Base-by-base conservation (phyloP, 2,888 invertebrate genomes). In the Pachycephus smyrnensis region DNA sequence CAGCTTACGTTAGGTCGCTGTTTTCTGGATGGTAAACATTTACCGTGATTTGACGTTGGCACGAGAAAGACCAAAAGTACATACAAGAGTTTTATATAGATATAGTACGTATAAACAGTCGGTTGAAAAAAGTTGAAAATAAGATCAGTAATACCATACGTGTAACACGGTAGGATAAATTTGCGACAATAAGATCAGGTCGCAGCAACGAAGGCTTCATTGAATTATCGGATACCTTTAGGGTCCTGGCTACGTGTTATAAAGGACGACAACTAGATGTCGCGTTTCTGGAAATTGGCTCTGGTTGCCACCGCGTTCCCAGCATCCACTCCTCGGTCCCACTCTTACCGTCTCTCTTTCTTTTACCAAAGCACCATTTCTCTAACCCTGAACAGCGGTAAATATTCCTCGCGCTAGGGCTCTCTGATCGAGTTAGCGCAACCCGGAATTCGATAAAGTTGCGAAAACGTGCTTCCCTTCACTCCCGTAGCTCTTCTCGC, bases 401-500 rank as follows among this genome's bases (percentile, higher is more conserved):
- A 85, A 85, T 86, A 85, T 86, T 86, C 82, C 40, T 76, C 77
- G 83, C 81, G 80, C 83, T 80, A 81, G 75, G 79, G 77, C 83
- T 82, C 23, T 68, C 55, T 84, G 83, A 86, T 86, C 83, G 84
- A 87, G 84, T 87, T 86, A 86, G 79, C 82, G 79, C 78, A 78
- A 75, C 81, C 69, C 75, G 83, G 83, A 87, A 87, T 88, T 86
- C 82, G 84, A 88, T 85, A 86, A 88, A 87, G 86, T 81, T 83
- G 79, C 80, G 84, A 84, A 84, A 84, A 81, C 84, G 82, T 76
- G 75, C 80, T 76, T 77, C 80, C 73, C 68, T 74, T 79, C 73
- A 55, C 69, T 12, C n/a, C 73, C 40, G 40, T 55, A 30, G 69
- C 74, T 32, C 74, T 15, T 55, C 73, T 71, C 76, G 32, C 55